Conservation (phyloP, 2,797 vertebrate species). For the Rhinella marina region DNA sequence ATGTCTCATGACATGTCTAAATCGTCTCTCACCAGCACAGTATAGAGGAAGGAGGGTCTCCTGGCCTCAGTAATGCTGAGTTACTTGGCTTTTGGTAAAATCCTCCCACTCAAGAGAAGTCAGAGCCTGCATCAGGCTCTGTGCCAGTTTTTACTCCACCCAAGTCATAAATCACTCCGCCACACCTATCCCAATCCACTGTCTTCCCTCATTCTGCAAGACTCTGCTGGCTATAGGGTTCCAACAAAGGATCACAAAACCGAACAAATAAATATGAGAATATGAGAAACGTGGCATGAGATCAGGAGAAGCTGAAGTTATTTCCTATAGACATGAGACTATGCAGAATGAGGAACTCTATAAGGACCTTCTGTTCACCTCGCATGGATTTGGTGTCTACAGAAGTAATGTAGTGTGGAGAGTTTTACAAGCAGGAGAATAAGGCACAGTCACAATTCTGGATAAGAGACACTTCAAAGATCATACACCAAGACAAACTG, state of each 20-base stretch:
- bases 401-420: no score
- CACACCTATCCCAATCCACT: conserved; percentile 48
- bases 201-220: conserved; percentile 6
- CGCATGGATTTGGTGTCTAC: no score
- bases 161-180: conserved; percentile 37
- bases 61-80: conserved; percentile 4
- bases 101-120: conserved; percentile 16
- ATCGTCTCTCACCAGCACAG: not conserved
- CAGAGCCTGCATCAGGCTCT: conserved; percentile 18
- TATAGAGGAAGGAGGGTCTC: not conserved
- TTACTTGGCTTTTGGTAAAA: conserved; percentile 33
- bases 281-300: no score
- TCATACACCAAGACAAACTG: no score
- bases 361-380: no score
- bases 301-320: no score
- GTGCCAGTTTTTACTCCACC: conserved; percentile 51
- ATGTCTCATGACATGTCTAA: not conserved
- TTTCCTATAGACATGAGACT: no score
- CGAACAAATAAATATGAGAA: not conserved
- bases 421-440: no score
- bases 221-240: not conserved
- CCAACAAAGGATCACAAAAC: not conserved
- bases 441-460: no score
- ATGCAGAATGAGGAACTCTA: no score
- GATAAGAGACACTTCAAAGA: no score